These are phyloP conservation scores for Dipus sagitta DNA, from an alignment of 2,797 vertebrate genomes.

Conservation along the genomic window DNA sequence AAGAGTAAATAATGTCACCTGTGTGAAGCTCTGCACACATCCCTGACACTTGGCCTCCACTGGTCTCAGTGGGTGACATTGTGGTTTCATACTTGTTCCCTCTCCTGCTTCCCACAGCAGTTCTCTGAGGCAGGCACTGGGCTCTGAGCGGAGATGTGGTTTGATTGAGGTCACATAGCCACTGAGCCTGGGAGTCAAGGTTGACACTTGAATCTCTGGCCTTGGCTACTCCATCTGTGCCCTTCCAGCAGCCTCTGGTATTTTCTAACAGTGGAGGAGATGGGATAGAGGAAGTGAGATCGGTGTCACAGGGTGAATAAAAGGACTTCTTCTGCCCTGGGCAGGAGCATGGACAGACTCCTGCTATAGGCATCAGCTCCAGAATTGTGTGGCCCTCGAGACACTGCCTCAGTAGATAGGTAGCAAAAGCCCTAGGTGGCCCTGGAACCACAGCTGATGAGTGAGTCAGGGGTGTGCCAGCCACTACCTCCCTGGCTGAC, in stretches of 20 bases:
- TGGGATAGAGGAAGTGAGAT: not conserved
- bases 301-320: not conserved
- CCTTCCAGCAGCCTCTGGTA: not conserved
- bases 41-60: fast-evolving
- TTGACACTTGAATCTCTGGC: not conserved
- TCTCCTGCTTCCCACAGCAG: not conserved
- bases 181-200: not conserved
- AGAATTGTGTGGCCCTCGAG: not conserved
- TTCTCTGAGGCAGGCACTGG: not conserved
- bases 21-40: fast-evolving
- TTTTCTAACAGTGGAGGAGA: not conserved
- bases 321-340: not conserved
- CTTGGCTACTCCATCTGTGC: not conserved
- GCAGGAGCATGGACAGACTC: not conserved
- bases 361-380: not conserved
- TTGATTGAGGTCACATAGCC: not conserved
- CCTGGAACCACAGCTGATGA: not conserved
- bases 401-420: not conserved
- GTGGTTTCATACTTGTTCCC: not conserved
- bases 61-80: not conserved
- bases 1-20: no score
- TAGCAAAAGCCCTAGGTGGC: not conserved
- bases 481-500: not conserved
- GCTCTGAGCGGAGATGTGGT: not conserved
- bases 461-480: not conserved